Evolutionary conservation across 2,888 invertebrate species (phyloP).

Genomic region (Isoperla grammatica): DNA sequence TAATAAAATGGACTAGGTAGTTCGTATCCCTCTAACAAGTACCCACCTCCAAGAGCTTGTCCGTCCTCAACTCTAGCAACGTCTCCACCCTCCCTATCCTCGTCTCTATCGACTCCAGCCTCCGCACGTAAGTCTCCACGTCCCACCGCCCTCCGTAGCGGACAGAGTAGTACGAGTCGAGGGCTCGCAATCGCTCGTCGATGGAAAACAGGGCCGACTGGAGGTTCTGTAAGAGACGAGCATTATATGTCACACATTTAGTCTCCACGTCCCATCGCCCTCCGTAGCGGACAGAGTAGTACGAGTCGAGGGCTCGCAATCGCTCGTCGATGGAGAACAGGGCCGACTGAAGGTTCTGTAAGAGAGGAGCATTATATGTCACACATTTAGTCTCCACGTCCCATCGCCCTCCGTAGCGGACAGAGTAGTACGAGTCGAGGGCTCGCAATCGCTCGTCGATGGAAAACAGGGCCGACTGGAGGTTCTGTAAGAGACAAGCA

Average conservation of each 20-base stretch:
- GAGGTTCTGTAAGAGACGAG: slow-evolving; percentile 39
- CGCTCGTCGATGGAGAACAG: slow-evolving; percentile 43
- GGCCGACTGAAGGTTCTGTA: slow-evolving; percentile 40
- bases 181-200: slow-evolving; percentile 41
- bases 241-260: too few species aligned
- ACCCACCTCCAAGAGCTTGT: slow-evolving; percentile 36
- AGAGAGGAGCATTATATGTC: too few species aligned
- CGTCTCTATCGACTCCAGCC: slow-evolving; percentile 44
- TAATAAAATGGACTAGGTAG: too few species aligned
- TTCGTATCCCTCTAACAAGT: too few species aligned
- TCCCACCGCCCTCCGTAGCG: slow-evolving; percentile 40
- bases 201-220: slow-evolving; percentile 41
- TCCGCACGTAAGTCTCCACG: slow-evolving; percentile 42
- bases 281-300: slow-evolving; percentile 28
- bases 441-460: slow-evolving; percentile 43
- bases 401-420: too few species aligned
- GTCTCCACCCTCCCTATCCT: slow-evolving; percentile 43
- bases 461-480: slow-evolving; percentile 40
- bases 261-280: too few species aligned
- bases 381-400: too few species aligned
- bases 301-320: slow-evolving; percentile 40
- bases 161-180: slow-evolving; percentile 41
- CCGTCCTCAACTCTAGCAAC: slow-evolving; percentile 40
- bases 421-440: slow-evolving; percentile 41
- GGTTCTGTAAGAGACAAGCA: slow-evolving; percentile 40